A percentile compares a stretch with the other conserved stretches of the same genome.
Evolutionary conservation across 2,797 vertebrate genomes (phyloP).

Genomic region (Aplochiton taeniatus): DNA sequence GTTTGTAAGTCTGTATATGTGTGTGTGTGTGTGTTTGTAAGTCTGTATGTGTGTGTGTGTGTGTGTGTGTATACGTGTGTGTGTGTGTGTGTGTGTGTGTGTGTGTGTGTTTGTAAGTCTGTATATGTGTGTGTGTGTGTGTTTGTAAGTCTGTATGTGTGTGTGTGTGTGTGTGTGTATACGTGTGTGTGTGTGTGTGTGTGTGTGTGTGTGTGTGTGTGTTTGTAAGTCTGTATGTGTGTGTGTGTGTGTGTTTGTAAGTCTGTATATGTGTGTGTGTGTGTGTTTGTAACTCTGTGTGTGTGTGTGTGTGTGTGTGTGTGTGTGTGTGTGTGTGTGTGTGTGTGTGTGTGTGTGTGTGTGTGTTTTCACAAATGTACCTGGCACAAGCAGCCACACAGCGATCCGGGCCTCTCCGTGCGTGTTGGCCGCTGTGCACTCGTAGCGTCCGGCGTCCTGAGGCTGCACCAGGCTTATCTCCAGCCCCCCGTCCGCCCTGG

Average conservation of each 20-base stretch:
- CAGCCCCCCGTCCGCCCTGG: constrained; percentile 77
- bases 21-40: not conserved
- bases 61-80: no score
- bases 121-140: constrained; percentile 16
- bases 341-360: constrained; percentile 10
- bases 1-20: not conserved
- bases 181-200: not conserved
- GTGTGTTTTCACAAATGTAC: constrained; percentile 64
- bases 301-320: not conserved
- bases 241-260: not conserved
- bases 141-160: constrained; percentile 13
- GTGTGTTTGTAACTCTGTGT: no score
- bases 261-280: not conserved
- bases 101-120: not conserved
- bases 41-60: not conserved
- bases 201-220: not conserved
- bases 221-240: not conserved
- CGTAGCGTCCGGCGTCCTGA: constrained; percentile 80
- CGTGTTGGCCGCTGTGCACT: constrained; percentile 78
- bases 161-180: constrained; percentile 18
- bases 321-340: constrained; percentile 1
- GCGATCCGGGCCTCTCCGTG: constrained; percentile 71
- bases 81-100: not conserved
- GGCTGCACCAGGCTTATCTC: constrained; percentile 70
- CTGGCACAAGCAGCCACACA: constrained; percentile 85